Evolutionary conservation across 2,113 vertebrate species (phyloP).

Genomic region (Lates calcarifer): DNA sequence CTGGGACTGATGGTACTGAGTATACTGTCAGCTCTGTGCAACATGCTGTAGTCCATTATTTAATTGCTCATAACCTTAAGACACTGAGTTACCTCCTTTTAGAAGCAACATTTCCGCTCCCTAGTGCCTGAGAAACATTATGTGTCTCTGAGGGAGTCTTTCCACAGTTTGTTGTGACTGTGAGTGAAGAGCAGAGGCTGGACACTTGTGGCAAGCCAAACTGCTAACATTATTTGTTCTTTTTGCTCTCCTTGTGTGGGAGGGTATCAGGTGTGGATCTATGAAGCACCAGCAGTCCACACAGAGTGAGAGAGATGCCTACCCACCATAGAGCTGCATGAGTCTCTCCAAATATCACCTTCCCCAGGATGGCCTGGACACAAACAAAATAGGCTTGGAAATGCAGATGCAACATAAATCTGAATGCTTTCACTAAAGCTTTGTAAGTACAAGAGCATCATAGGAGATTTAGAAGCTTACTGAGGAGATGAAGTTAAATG

Average conservation of each 20-base stretch:
- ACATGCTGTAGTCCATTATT: neutral
- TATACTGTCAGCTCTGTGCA: neutral
- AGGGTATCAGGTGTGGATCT: constrained; percentile 60
- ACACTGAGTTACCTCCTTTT: neutral
- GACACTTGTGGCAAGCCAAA: neutral
- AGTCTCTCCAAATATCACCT: constrained; percentile 89
- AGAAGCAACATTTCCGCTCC: neutral
- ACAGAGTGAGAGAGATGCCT: constrained; percentile 88
- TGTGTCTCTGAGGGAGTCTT: neutral
- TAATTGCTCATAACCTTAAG: neutral
- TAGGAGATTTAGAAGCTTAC: constrained; percentile 77
- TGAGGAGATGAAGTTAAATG: constrained; percentile 93
- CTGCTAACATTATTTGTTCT: constrained; percentile 56
- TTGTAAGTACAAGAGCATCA: neutral
- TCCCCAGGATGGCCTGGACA: constrained; percentile 90
- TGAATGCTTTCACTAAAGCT: neutral
- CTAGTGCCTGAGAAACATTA: neutral
- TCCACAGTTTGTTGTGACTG: neutral
- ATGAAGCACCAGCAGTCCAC: constrained; percentile 89
- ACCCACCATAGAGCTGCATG: constrained; percentile 91
- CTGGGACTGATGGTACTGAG: neutral
- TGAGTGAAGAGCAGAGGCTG: neutral
- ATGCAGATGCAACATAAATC: neutral
- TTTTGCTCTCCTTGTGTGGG: constrained; percentile 70
- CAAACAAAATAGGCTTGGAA: neutral